These are phyloP conservation scores for Actinia tenebrosa DNA, from an alignment of 64 coral and sea anemone genomes.

Conservation along the genomic window DNA sequence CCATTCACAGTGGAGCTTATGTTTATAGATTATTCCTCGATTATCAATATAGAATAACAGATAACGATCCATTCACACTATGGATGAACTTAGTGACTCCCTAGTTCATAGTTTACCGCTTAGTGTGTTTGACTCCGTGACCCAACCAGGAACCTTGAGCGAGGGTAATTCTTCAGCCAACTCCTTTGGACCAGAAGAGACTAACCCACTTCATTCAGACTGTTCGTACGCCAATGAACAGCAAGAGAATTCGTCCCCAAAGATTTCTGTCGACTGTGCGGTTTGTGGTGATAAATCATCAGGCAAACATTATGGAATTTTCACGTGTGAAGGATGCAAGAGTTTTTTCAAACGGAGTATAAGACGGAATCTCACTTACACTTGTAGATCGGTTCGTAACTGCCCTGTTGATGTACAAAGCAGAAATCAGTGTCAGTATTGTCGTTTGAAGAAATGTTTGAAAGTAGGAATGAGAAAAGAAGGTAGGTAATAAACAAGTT, in stretches of 20 bases:
- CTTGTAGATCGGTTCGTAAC: slow-evolving; percentile 66
- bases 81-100: slow-evolving; percentile 19
- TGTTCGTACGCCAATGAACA: neutral
- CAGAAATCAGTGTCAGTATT: slow-evolving; percentile 87
- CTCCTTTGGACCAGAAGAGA: neutral
- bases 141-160: neutral
- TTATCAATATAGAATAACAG: neutral
- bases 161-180: neutral
- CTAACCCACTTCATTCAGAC: neutral
- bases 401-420: slow-evolving; percentile 83
- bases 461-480: slow-evolving; percentile 94
- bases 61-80: neutral
- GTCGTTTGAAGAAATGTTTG: slow-evolving; percentile 82
- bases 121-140: slow-evolving; percentile 10
- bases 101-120: neutral
- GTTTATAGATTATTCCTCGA: neutral
- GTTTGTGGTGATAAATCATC: slow-evolving; percentile 84
- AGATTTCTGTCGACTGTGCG: slow-evolving; percentile 51
- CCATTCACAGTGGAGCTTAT: neutral
- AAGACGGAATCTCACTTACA: slow-evolving; percentile 61
- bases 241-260: neutral
- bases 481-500: slow-evolving; percentile 39
- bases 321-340: slow-evolving; percentile 85
- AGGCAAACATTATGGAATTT: slow-evolving; percentile 92
- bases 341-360: slow-evolving; percentile 90